Conservation (phyloP, 2,113 vertebrate species). For the Ornithorhynchus anatinus region DNA sequence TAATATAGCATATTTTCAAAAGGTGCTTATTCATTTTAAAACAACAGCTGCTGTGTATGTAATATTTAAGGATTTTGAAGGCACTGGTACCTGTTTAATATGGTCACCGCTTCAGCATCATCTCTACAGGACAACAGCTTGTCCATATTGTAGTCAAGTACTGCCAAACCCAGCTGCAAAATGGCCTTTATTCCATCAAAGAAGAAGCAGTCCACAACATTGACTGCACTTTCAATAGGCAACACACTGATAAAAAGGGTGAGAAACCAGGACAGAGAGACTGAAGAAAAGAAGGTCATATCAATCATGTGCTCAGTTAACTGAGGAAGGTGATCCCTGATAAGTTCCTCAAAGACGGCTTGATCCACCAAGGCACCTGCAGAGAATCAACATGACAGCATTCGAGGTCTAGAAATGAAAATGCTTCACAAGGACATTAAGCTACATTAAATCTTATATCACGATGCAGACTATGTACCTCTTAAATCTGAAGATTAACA, state of each 20-base stretch:
- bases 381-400: constrained; percentile 52
- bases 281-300: constrained; percentile 96
- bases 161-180: constrained; percentile 90
- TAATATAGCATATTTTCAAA: too few relatives aligned
- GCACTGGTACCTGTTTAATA: constrained; percentile 88
- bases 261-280: constrained; percentile 98
- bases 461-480: too few relatives aligned
- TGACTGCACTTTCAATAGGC: constrained; percentile 95
- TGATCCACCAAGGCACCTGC: constrained; percentile 97
- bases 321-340: constrained; percentile 90
- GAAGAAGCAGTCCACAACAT: constrained; percentile 98
- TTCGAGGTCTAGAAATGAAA: constrained; percentile 27
- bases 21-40: too few relatives aligned
- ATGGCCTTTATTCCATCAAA: constrained; percentile 94
- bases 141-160: constrained; percentile 96
- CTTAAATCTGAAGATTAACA: too few relatives aligned
- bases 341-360: constrained; percentile 97
- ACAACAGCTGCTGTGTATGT: neutral
- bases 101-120: constrained; percentile 93
- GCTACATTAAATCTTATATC: too few relatives aligned
- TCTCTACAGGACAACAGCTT: constrained; percentile 89
- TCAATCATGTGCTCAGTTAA: constrained; percentile 94
- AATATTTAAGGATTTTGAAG: fast-evolving
- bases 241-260: constrained; percentile 97
- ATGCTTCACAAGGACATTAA: neutral